A percentile compares a stretch with the other conserved stretches of the same genome.
phyloP scores from a whole-genome alignment of 2,888 invertebrate genomes.

The Harpalus rufipes region DNA sequence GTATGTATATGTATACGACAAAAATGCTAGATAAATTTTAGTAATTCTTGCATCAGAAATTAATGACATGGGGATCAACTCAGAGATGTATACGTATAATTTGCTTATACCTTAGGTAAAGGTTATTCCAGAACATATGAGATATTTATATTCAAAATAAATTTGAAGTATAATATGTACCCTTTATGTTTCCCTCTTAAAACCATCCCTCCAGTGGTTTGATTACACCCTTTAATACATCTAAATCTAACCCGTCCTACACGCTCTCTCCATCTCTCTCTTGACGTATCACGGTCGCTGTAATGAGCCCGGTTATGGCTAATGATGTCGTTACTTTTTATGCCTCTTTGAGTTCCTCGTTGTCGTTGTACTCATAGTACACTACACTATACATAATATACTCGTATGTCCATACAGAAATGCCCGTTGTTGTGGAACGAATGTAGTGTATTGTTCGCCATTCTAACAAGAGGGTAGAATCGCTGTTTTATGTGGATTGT shows the following conservation, averaged over 20 bases:
- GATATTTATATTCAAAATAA: too few species aligned
- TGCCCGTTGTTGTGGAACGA: constrained; percentile 16
- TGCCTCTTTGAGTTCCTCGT: constrained; percentile 35
- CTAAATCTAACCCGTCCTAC: neutral
- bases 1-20: too few species aligned
- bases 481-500: constrained; percentile 10
- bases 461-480: neutral
- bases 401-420: neutral
- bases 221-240: neutral
- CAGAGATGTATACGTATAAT: too few species aligned
- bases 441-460: neutral
- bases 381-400: neutral
- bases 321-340: constrained; percentile 50
- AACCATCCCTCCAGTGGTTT: too few species aligned
- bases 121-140: too few species aligned
- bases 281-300: constrained; percentile 18
- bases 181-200: too few species aligned
- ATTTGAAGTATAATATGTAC: too few species aligned
- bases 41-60: too few species aligned
- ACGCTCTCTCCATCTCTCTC: neutral
- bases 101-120: too few species aligned
- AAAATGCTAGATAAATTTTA: too few species aligned
- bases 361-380: constrained; percentile 9
- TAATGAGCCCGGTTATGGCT: constrained; percentile 48
- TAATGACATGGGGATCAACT: too few species aligned